Evolutionary conservation across 2,888 invertebrate genomes (phyloP), one percentile per base, ranked within the genome.

Genomic region (Drosophila heteroneura): DNA sequence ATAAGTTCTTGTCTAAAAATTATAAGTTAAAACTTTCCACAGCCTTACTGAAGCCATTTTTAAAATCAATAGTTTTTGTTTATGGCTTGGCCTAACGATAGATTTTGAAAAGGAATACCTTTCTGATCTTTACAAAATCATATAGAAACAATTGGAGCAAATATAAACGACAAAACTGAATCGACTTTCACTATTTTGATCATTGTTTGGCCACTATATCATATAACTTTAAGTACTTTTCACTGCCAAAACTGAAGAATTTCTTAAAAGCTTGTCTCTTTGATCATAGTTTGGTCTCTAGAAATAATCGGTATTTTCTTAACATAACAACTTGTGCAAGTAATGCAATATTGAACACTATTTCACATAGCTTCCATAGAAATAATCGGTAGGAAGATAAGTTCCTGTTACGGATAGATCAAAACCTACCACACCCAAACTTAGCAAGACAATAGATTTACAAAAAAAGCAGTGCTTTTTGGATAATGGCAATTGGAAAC

Each of bases 231-330:
- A n/a, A n/a, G n/a, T n/a, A n/a, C 5, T 41, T 10, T 41, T 19
- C 41, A 16, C 6, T 16, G 37, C 16, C 3, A 37, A 37, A 6
- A 16, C 16, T 16, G 16, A 22, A 4, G 7, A 22, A 4, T 7
- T 7, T 7, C 14, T 22, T 7, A 47, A 47, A 22, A 4, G 0
- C 5, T 22, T 47, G 0, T 4, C 0, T 14, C 22, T 44, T 47
- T 22, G 6, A 7, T 7, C 1, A 7, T 22, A 4, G 7, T 4
- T 14, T 4, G 2, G 7, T 4, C 22, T 47, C 7, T 47, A 16
- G 0, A 22, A 7, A 47, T 16, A 7, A 22, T 16, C 2, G 2
- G 2, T 22, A 0, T 16, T 16, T 0, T 35, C 0, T 16, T 14
- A 35, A 35, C 1, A 22, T 9, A 22, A 47, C 7, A 16, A 47